Conservation (phyloP, 2,113 vertebrate genomes). For the Stegastes partitus region DNA sequence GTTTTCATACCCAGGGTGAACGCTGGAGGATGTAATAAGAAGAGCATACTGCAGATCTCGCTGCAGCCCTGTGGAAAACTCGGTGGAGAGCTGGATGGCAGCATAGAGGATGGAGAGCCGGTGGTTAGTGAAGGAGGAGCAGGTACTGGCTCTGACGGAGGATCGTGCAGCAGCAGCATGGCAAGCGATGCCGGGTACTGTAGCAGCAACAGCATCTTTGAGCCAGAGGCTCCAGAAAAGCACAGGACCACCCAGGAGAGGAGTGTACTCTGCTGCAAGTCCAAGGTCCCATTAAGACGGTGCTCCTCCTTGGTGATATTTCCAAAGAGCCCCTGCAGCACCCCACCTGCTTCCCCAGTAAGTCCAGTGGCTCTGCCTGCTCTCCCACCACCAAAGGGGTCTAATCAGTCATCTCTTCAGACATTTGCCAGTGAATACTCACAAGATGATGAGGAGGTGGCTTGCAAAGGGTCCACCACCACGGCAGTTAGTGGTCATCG, state of each 20-base stretch:
- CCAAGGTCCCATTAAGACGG: constrained; percentile 89
- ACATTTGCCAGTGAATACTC: constrained; percentile 82
- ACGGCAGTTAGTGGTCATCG: constrained; percentile 87
- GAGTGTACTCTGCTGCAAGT: constrained; percentile 75
- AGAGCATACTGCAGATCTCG: constrained; percentile 92
- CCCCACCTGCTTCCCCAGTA: constrained; percentile 91
- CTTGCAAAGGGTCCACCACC: constrained; percentile 85
- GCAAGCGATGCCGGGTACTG: constrained; percentile 85
- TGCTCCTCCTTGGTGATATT: constrained; percentile 97
- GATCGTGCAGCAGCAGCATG: constrained; percentile 86
- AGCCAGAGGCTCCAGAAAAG: constrained; percentile 86
- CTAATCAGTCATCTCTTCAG: constrained; percentile 85
- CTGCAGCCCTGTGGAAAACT: constrained; percentile 86
- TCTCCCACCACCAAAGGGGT: constrained; percentile 74
- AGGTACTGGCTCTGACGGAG: constrained; percentile 83
- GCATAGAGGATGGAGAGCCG: constrained; percentile 73
- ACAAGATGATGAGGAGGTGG: constrained; percentile 77
- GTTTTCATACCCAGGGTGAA: constrained; percentile 85
- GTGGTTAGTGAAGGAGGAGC: constrained; percentile 63
- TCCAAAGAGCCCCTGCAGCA: constrained; percentile 91
- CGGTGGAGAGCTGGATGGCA: constrained; percentile 70
- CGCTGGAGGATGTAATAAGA: constrained; percentile 81
- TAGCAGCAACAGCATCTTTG: constrained; percentile 87
- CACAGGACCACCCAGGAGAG: constrained; percentile 74
- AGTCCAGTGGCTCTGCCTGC: constrained; percentile 78